Base-by-base conservation (phyloP, 2,113 vertebrate species). In the Strix uralensis region DNA sequence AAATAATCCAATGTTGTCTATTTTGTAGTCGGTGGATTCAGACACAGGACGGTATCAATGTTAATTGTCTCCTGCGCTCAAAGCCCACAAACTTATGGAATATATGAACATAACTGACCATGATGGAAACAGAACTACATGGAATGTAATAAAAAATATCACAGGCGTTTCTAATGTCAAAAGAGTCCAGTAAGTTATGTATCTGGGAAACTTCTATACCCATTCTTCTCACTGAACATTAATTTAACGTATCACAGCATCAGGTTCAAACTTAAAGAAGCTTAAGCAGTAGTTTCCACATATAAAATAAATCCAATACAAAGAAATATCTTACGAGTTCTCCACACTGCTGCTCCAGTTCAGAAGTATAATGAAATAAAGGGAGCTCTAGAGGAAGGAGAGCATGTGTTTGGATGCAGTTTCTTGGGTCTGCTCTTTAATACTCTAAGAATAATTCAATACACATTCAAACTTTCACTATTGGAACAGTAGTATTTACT, bases 321-420 rank as follows among this genome's bases (percentile, higher is more conserved):
- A 44, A 52, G 36, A 32, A 34, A 38, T 16, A 63, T 8, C 54
- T 52, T 15, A 12, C 9, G 29, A 51, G 36, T 34, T 88, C 38
- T 36, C 34, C 70, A 75, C 16, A 3, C 16, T 59, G 23, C 30
- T 29, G 38, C n/a, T 65, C n/a, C 36, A 16, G 5, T 30, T 8
- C 61, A 69, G 4, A 2, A 5, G 17, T 22, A 13, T 3, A 32
- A 4, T 3, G 42, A 51, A 84, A 22, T 25, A 6, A 65, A 81
- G 29, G 2, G 30, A 83, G 15, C 11, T 27, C 61, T 5, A 0
- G 1, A 17, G 54, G 17, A 4, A 17, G 58, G 30, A 57, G 40
- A 80, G 38, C 18, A 13, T 9, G 27, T 3, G 1, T 29, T 34
- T 9, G 1, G 12, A 9, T 0, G 2, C 26, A 20, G 7, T 7